Evolutionary conservation across 2,113 vertebrate species (phyloP).

Genomic region (Lates calcarifer): DNA sequence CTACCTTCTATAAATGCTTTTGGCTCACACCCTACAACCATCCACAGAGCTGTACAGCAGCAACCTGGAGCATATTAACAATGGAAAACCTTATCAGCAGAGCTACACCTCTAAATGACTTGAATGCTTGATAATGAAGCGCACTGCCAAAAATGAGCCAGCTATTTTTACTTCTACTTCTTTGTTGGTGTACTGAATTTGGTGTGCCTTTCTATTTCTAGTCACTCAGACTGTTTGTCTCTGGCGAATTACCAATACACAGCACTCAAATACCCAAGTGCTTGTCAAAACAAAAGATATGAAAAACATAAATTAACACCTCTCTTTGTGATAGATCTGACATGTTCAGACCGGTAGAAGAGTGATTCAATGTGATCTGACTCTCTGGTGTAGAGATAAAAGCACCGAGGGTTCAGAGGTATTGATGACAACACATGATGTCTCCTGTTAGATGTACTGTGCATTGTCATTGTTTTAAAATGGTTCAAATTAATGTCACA

Average conservation of each 20-base stretch:
- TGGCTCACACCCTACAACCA: constrained; percentile 2
- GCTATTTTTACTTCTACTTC: constrained; percentile 15
- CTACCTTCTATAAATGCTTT: not conserved
- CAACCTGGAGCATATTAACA: not conserved
- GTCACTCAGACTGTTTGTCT: constrained; percentile 21
- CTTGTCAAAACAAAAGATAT: constrained; percentile 44
- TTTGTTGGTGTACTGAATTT: constrained; percentile 19
- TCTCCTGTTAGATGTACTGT: constrained; percentile 1
- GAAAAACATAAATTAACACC: constrained; percentile 36
- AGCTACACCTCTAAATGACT: constrained; percentile 16
- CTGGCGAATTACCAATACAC: not conserved
- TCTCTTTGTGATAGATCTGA: constrained; percentile 12
- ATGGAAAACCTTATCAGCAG: constrained; percentile 27
- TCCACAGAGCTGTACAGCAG: constrained; percentile 2
- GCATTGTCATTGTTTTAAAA: not conserved
- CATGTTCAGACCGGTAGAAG: constrained; percentile 25
- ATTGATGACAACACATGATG: constrained; percentile 42
- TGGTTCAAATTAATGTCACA: not conserved
- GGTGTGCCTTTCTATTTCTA: constrained; percentile 31
- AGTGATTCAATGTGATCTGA: constrained; percentile 27
- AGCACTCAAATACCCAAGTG: constrained; percentile 10
- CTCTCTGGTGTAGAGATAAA: constrained; percentile 10
- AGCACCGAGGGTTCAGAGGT: constrained; percentile 22
- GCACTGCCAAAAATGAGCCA: not conserved
- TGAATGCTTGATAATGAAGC: constrained; percentile 21